These are phyloP conservation scores for Crocallis elinguaria DNA, from an alignment of 2,888 invertebrate genomes.

Conservation along the genomic window DNA sequence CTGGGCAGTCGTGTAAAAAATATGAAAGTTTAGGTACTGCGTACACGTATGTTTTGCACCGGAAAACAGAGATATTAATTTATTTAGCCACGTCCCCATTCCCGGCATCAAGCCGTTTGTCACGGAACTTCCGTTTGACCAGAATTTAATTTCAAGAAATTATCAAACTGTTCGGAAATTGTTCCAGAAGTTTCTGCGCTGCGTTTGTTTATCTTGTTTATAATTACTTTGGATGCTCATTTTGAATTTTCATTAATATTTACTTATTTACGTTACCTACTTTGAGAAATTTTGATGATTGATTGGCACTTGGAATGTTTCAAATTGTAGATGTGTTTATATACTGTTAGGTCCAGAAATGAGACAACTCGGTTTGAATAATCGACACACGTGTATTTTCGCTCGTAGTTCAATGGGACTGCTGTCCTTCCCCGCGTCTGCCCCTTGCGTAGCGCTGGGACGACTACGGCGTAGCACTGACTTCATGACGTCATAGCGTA, in stretches of 20 bases:
- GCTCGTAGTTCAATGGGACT: too few relatives aligned
- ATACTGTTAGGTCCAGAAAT: too few relatives aligned
- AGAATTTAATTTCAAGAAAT: slow-evolving; percentile 32
- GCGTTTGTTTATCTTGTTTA: slow-evolving; percentile 42
- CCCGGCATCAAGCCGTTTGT: slow-evolving; percentile 24
- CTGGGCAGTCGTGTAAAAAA: too few relatives aligned
- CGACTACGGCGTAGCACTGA: too few relatives aligned
- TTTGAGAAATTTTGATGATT: slow-evolving; percentile 9
- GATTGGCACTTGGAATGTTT: slow-evolving; percentile 2
- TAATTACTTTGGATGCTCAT: slow-evolving; percentile 30
- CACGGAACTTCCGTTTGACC: slow-evolving; percentile 37
- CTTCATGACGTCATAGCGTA: too few relatives aligned
- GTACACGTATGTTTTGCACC: neutral
- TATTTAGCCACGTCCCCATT: slow-evolving; percentile 4
- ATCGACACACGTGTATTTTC: too few relatives aligned
- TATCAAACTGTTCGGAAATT: slow-evolving; percentile 38
- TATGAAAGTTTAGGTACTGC: neutral
- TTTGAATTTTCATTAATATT: slow-evolving; percentile 35
- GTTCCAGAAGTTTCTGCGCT: slow-evolving; percentile 33
- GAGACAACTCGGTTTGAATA: too few relatives aligned
- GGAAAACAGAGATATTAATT: slow-evolving; percentile 4
- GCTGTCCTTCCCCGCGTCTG: too few relatives aligned
- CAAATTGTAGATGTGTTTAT: too few relatives aligned
- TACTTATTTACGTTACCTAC: slow-evolving; percentile 31
- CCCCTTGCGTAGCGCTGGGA: too few relatives aligned